Base-by-base conservation (phyloP, 2,797 vertebrate species). In the Malurus leucopterus region DNA sequence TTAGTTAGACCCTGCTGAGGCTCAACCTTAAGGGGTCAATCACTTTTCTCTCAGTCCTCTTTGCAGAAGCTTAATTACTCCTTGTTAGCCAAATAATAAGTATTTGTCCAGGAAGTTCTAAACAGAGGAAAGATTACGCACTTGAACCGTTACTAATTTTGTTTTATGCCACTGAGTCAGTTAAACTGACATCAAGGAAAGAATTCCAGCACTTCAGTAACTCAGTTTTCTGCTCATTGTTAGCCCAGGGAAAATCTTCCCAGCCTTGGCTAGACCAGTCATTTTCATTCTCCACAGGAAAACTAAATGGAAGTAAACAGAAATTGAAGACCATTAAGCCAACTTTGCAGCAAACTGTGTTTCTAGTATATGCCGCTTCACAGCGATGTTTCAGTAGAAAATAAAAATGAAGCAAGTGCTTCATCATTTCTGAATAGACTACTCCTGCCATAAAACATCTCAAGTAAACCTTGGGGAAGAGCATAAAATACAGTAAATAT, bases 101-200 rank as follows among this genome's bases (percentile, higher is more conserved):
- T 67, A 50, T 90, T 89, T 93, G 70, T 84, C 58, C 79, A 70
- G 57, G 34, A 86, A 32, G 54, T 67, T 72, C 83, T 61, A 89
- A 47, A 46, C 55, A 43, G 70, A 90, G 86, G 69, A 92, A 84
- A 83, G 51, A 86, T 71, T 89, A 88, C 3, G 27, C 75, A 71
- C 63, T 83, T 87, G 43, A 93, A 91, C 80, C 85, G 65, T 88
- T 85, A 86, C 91, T 91, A 85, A 86, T 78, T 92, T 87, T 93
- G 44, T 79, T 84, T 80, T 77, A 50, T 72, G 81, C 80, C 58
- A 54, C 50, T 32, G 70, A 89, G 76, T 77, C 86, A 84, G 80
- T 93, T 83, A 58, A 86, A 90, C 75, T 77, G 65, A 69, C 71
- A 79, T 68, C 55, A 81, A 88, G 85, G 71, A 91, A 92, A 68